Evolutionary conservation across 2,888 invertebrate species (phyloP).

Genomic region (Megastigmus dorsalis): DNA sequence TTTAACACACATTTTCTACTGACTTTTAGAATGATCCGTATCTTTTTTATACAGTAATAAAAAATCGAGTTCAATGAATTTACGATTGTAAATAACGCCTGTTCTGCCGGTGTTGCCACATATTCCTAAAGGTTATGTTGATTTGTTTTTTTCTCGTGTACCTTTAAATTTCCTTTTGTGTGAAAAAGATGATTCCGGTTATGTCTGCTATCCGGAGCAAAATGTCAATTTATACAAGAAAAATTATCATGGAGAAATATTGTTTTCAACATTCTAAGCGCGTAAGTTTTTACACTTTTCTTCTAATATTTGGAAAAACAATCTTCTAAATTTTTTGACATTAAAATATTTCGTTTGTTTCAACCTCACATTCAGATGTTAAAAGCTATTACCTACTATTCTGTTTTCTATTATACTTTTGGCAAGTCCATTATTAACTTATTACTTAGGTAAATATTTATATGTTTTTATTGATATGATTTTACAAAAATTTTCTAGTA

Average conservation of each 20-base stretch:
- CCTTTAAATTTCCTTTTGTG: slow-evolving; percentile 28
- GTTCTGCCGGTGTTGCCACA: neutral
- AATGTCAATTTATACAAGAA: slow-evolving; percentile 25
- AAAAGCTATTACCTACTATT: neutral
- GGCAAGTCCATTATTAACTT: too few species aligned
- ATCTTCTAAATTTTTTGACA: neutral
- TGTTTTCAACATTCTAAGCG: slow-evolving; percentile 1
- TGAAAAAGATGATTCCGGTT: neutral
- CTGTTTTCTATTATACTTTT: neutral
- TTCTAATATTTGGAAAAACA: neutral
- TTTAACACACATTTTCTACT: too few species aligned
- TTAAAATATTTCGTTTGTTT: slow-evolving; percentile 29
- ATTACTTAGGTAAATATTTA: too few species aligned
- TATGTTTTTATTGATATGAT: neutral
- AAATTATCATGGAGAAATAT: slow-evolving; percentile 3
- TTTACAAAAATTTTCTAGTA: slow-evolving; percentile 15
- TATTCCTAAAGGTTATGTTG: slow-evolving; percentile 37
- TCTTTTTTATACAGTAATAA: too few species aligned
- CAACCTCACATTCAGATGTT: slow-evolving; percentile 2
- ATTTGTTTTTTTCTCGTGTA: slow-evolving; percentile 22
- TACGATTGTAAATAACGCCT: too few species aligned
- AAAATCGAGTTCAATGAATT: too few species aligned
- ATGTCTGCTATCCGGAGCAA: neutral
- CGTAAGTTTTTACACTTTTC: slow-evolving; percentile 14
- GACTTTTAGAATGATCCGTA: too few species aligned